phyloP scores from a whole-genome alignment of 2,797 vertebrate species.

The Streptopelia turtur region DNA sequence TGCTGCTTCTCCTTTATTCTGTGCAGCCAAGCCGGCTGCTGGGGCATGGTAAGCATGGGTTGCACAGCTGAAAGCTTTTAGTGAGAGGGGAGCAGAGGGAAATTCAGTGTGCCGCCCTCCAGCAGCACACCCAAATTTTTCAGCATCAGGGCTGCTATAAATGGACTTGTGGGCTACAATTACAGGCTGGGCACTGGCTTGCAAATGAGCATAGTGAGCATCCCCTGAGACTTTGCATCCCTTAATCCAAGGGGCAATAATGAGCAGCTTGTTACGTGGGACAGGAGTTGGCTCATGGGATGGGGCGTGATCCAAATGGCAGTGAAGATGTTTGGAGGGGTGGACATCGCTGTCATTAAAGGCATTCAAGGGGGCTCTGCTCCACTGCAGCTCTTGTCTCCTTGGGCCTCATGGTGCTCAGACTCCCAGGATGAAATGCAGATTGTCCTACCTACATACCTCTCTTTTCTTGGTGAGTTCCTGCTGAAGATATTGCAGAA shows the following conservation, averaged over 20 bases:
- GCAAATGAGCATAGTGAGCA: not conserved
- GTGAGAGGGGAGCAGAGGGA: not conserved
- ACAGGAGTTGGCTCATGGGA: not conserved
- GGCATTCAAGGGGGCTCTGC: not conserved
- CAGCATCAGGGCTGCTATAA: not conserved
- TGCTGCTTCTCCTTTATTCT: not conserved
- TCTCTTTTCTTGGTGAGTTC: not conserved
- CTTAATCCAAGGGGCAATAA: not conserved
- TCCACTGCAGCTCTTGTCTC: not conserved
- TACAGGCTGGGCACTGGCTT: conserved; percentile 14
- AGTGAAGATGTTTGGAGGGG: rapidly evolving
- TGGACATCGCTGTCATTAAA: not conserved
- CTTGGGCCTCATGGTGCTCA: not conserved
- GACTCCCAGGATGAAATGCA: not conserved
- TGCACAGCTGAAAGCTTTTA: conserved; percentile 34
- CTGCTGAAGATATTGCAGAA: not conserved
- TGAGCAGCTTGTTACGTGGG: not conserved
- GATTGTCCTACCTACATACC: not conserved
- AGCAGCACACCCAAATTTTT: not conserved
- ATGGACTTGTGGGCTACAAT: not conserved
- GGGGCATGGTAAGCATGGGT: not conserved
- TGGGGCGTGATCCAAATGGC: not conserved
- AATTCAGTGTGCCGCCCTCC: not conserved
- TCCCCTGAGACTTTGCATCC: not conserved
- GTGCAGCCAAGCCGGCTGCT: not conserved